These are phyloP conservation scores for Poeciliopsis gracilis DNA, from an alignment of 2,797 vertebrate species.

Conservation along the genomic window DNA sequence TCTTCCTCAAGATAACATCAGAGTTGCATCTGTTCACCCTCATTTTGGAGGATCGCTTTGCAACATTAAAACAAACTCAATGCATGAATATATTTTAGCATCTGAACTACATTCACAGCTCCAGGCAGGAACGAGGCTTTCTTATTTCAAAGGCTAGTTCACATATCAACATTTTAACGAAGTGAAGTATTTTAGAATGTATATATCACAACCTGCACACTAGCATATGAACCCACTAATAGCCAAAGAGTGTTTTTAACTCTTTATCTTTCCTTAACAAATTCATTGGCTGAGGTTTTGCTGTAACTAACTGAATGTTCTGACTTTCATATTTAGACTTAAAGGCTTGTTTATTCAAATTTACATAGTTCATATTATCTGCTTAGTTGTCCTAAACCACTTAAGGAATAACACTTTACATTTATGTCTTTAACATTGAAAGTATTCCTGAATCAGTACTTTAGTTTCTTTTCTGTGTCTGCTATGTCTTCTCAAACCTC, in stretches of 20 bases:
- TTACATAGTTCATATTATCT: neutral
- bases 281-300: neutral
- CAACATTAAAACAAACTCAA: neutral
- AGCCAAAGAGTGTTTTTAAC: neutral
- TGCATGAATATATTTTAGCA: neutral
- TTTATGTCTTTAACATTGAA: neutral
- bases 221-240: neutral
- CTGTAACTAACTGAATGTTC: neutral
- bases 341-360: neutral
- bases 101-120: neutral
- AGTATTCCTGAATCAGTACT: neutral
- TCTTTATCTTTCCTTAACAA: neutral
- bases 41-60: neutral
- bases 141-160: neutral
- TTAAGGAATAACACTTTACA: neutral
- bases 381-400: neutral
- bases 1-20: neutral
- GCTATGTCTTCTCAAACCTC: neutral
- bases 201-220: neutral
- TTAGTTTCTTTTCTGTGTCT: neutral
- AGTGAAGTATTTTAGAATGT: neutral
- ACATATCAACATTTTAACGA: neutral
- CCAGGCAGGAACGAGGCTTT: neutral
- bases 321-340: neutral
- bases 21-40: too few species aligned